These are phyloP conservation scores for Rhynchonema sp. DNA, from an alignment of 2,888 invertebrate genomes.

Conservation along the genomic window DNA sequence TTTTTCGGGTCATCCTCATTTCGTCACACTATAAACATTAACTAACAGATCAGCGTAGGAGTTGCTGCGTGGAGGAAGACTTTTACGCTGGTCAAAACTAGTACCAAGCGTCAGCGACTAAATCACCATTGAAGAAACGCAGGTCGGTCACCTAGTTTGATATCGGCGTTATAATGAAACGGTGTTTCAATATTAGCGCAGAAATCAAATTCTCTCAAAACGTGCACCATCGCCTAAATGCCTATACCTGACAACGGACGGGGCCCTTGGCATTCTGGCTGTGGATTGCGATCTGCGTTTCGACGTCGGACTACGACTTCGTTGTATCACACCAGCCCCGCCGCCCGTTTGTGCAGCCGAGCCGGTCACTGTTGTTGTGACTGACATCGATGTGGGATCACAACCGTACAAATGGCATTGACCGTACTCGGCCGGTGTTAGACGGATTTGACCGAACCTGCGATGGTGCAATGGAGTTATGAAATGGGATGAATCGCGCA, in stretches of 20 bases:
- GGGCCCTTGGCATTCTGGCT: neutral
- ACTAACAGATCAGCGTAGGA: too few species aligned
- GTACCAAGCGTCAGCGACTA: too few species aligned
- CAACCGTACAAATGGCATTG: neutral
- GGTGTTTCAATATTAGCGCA: too few species aligned
- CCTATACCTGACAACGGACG: neutral
- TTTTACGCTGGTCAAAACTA: too few species aligned
- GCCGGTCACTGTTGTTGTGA: neutral
- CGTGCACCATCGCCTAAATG: neutral
- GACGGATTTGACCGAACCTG: neutral
- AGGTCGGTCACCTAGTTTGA: too few species aligned
- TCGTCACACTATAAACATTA: too few species aligned
- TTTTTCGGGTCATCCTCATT: too few species aligned
- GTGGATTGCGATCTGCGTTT: neutral
- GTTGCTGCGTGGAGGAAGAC: too few species aligned
- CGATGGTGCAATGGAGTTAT: neutral
- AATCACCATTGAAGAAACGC: too few species aligned
- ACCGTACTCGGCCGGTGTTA: neutral
- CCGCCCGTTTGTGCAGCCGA: neutral
- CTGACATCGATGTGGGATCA: neutral
- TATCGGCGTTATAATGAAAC: too few species aligned
- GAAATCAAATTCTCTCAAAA: too few species aligned
- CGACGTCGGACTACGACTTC: neutral
- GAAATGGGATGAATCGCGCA: too few species aligned
- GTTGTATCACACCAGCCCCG: neutral